Percentiles rank a stretch among this genome's conserved stretches.
Evolutionary conservation across 2,113 vertebrate genomes (phyloP).

Genomic region (Axis porcinus): DNA sequence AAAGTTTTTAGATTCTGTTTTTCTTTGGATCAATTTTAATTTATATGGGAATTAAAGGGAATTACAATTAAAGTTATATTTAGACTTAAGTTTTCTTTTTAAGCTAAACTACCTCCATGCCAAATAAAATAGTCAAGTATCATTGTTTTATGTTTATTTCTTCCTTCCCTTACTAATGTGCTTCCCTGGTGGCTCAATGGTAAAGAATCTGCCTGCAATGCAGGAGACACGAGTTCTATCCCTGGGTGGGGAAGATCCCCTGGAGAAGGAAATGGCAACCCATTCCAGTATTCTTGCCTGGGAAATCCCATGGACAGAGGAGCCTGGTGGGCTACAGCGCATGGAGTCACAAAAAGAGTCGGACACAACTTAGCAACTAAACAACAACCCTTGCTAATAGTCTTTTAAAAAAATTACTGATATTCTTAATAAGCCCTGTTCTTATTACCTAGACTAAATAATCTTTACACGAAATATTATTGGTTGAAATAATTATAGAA

Average conservation of each 20-base stretch:
- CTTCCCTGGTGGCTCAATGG: neutral
- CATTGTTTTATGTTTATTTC: constrained; percentile 6
- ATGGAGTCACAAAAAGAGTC: neutral
- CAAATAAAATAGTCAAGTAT: neutral
- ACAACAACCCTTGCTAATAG: neutral
- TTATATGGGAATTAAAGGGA: constrained; percentile 14
- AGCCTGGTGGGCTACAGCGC: neutral
- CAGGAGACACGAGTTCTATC: neutral
- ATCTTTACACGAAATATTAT: neutral
- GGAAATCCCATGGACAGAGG: neutral
- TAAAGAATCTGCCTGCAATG: neutral
- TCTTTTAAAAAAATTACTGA: neutral
- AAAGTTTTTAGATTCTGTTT: constrained; percentile 3
- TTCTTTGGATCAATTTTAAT: constrained; percentile 11
- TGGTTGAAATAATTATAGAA: constrained; percentile 1
- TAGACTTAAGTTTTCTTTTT: neutral
- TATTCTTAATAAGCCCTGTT: neutral
- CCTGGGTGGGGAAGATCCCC: neutral
- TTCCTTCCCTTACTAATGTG: neutral
- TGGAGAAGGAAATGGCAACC: neutral
- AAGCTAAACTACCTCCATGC: neutral
- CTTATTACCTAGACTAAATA: neutral
- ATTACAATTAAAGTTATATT: constrained; percentile 15
- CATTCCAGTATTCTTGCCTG: neutral
- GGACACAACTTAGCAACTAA: neutral